These are phyloP conservation scores for Sebastes vulpes DNA, from an alignment of 2,797 vertebrate species.

Conservation along the genomic window DNA sequence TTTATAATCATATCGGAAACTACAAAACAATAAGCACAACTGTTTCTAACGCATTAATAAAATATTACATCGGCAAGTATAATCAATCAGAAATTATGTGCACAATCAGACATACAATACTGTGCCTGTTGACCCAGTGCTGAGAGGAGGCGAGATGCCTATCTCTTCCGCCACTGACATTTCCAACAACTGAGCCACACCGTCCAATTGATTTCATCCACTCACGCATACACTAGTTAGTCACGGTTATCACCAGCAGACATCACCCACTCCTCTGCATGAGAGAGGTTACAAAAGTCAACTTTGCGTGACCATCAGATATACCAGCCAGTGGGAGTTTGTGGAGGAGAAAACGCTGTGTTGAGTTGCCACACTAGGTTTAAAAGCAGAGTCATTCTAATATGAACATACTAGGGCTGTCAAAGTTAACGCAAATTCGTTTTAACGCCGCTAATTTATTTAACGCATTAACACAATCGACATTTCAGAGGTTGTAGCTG, in stretches of 20 bases:
- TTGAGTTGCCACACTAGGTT: background rate
- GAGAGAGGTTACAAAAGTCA: slow-evolving; percentile 41
- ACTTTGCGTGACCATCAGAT: slow-evolving; percentile 42
- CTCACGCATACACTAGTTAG: slow-evolving; percentile 46
- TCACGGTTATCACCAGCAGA: slow-evolving; percentile 59
- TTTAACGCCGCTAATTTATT: too few species aligned
- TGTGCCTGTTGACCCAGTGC: slow-evolving; percentile 31
- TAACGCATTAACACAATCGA: too few species aligned
- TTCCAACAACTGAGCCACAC: slow-evolving; percentile 48
- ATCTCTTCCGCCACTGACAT: slow-evolving; percentile 61
- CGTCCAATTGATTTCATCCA: slow-evolving; percentile 53
- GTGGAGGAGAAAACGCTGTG: background rate
- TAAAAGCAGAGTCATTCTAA: background rate
- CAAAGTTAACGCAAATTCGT: too few species aligned
- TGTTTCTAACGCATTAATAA: slow-evolving; percentile 16
- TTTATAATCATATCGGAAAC: background rate
- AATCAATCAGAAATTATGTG: slow-evolving; percentile 33
- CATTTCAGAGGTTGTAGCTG: too few species aligned
- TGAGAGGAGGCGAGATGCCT: slow-evolving; percentile 22
- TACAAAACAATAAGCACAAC: background rate
- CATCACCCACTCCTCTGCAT: slow-evolving; percentile 35
- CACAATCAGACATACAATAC: slow-evolving; percentile 31
- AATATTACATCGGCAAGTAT: slow-evolving; percentile 11
- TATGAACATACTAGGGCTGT: background rate
- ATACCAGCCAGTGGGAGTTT: background rate